Conservation (phyloP, 1,140 invertebrate genomes). For the Bacillus rossius region DNA sequence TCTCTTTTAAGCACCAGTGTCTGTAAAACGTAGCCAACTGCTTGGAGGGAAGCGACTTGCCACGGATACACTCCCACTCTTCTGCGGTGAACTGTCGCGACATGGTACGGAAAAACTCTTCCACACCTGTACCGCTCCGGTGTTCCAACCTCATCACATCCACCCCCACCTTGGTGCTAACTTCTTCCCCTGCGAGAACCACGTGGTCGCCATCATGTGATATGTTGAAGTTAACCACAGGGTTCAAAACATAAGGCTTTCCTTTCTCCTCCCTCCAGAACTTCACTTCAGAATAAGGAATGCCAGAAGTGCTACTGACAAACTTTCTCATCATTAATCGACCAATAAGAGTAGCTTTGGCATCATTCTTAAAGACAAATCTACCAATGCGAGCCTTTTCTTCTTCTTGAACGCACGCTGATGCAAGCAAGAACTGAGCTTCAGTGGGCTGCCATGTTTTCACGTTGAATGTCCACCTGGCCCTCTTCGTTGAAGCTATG, state of each 20-base stretch:
- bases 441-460: constrained; percentile 67
- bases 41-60: constrained; percentile 38
- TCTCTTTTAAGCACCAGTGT: constrained; percentile 94
- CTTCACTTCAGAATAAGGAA: constrained; percentile 59
- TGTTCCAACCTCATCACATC: constrained; percentile 74
- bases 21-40: constrained; percentile 71
- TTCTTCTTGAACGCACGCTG: constrained; percentile 73
- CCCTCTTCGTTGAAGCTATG: constrained; percentile 32
- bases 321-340: constrained; percentile 80
- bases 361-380: constrained; percentile 84
- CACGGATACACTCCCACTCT: constrained; percentile 75
- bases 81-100: constrained; percentile 65
- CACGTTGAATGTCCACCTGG: constrained; percentile 84
- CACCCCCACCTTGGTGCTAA: constrained; percentile 49
- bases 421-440: constrained; percentile 61
- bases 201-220: constrained; percentile 87
- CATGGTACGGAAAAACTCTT: constrained; percentile 86
- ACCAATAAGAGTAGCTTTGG: constrained; percentile 77
- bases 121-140: constrained; percentile 52
- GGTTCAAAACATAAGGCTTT: constrained; percentile 48
- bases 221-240: constrained; percentile 71
- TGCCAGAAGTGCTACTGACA: constrained; percentile 50
- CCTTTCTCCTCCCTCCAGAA: constrained; percentile 56
- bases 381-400: constrained; percentile 75
- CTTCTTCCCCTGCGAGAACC: constrained; percentile 10